Evolutionary conservation across 1,140 invertebrate genomes (phyloP), one percentile per base, ranked within the genome.

Genomic region (Drosophila melanica): DNA sequence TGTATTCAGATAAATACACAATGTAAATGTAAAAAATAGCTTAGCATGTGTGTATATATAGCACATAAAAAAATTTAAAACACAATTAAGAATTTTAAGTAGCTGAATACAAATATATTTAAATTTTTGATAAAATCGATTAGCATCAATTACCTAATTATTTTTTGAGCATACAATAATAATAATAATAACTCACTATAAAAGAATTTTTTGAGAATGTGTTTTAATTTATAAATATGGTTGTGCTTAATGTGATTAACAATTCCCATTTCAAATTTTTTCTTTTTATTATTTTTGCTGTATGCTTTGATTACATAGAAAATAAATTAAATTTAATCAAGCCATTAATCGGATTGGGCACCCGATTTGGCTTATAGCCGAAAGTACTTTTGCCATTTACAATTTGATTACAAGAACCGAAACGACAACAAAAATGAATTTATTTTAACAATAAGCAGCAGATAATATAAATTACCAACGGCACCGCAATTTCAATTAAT

Each of bases 321-420:
- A 74, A 74, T 82, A 73, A 87, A 87, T 82, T 73, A 47, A 89
- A 79, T 77, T 84, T 84, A 84, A 84, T 89, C 79, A 89, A 84
- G 65, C 69, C 69, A 35, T 84, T 87, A 89, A 87, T 87, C 84
- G 79, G 85, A 89, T 86, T 84, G 65, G 50, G 58, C 27, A 27
- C 5, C 27, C 5, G 27, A 7, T 27, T 68, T 68, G 54, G 51
- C 71, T 78, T 64, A 66, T 72, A 16, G 20, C 23, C 37, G 14
- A 14, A 39, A 39, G 63, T 55, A 37, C 58, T 65, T 41, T 50
- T 35, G 11, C 7, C 55, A 67, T 30, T 79, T 62, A 42, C 71
- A 62, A 55, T 70, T 67, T 33, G 66, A 54, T 57, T 63, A 57
- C 44, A 57, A 57, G 42, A 14, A 44, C 16, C 42, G 44, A 51